Base-by-base conservation (phyloP, 1,140 invertebrate genomes). In the Scaptomyza hsui region DNA sequence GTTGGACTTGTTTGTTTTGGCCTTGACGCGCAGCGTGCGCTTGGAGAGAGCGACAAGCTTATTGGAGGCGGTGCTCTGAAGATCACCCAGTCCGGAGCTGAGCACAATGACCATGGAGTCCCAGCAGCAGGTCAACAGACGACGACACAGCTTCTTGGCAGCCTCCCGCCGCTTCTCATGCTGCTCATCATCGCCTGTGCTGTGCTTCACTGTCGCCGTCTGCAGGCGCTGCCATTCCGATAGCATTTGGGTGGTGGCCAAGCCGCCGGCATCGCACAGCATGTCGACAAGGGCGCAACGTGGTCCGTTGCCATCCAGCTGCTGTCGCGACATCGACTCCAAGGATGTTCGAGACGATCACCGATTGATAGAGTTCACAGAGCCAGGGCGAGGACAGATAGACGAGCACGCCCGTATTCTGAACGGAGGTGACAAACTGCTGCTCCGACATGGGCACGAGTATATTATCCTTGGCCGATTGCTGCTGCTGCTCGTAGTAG, bases 311-410 rank as follows among this genome's bases (percentile, higher is more conserved):
- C 75, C 74, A 4, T 89, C 81, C 12, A 83, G 26, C 29, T 91
- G 85, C 10, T 89, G 77, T 0, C 68, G 62, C 3, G 71, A 67
- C 82, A 91, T 77, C 10, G 81, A 44, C 39, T 95, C 94, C 13
- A 98, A 98, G 91, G 2, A 98, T 91, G 88, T 97, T 96, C 53
- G 93, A 94, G 0, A 94, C 94, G 0, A 98, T 92, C 1, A 98
- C 94, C 86, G 96, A 96, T 78, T 97, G 96, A 90, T 98, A 98
- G 0, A 99, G 92, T 89, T 98, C 97, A 21, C 96, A 95, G 0
- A 99, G 93, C 97, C 97, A 99, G 0, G 96, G 96, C 0, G 96
- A 95, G 3, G 97, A 98, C 1, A 99, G 92, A 90, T 98, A 98
- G 10, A 98, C 95, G 10, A 98, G 91, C 5, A 98, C 95, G 3